Evolutionary conservation across 2,888 invertebrate genomes (phyloP).

Genomic region (Crocallis elinguaria): DNA sequence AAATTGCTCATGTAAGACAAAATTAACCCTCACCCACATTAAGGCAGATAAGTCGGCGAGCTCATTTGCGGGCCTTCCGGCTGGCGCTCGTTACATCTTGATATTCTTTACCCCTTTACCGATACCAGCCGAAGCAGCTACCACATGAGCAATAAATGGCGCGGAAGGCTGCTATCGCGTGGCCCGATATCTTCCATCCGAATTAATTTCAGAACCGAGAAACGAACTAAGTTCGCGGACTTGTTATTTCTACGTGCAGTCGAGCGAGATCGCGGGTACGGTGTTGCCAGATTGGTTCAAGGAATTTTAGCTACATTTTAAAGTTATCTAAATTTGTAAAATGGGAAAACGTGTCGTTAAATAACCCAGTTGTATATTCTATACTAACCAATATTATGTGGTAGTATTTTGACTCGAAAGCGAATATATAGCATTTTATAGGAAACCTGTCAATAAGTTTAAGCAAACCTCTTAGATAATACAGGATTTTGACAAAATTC

Average conservation of each 20-base stretch:
- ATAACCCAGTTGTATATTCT: too few species aligned
- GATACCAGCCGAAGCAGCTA: constrained; percentile 79
- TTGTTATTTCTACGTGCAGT: constrained; percentile 80
- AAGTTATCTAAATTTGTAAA: too few species aligned
- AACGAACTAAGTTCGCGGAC: constrained; percentile 81
- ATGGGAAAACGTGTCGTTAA: too few species aligned
- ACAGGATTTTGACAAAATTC: background rate
- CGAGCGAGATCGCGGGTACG: constrained; percentile 55
- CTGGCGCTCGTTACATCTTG: constrained; percentile 82
- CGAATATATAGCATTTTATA: too few species aligned
- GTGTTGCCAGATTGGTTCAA: constrained; percentile 10
- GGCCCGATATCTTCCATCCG: constrained; percentile 84
- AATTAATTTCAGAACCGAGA: constrained; percentile 81
- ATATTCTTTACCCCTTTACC: constrained; percentile 84
- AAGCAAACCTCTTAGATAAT: background rate
- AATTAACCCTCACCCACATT: constrained; percentile 84
- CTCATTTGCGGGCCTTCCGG: constrained; percentile 85
- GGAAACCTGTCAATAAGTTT: too few species aligned
- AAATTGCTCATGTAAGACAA: constrained; percentile 83
- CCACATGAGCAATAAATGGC: constrained; percentile 85
- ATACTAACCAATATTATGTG: too few species aligned
- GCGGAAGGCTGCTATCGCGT: constrained; percentile 82
- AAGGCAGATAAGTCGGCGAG: constrained; percentile 83
- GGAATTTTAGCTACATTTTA: background rate
- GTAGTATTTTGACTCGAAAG: too few species aligned